Percentiles rank a stretch among this genome's conserved stretches.
phyloP scores from a whole-genome alignment of 2,888 invertebrate genomes.

The Cheilosia scutellata region DNA sequence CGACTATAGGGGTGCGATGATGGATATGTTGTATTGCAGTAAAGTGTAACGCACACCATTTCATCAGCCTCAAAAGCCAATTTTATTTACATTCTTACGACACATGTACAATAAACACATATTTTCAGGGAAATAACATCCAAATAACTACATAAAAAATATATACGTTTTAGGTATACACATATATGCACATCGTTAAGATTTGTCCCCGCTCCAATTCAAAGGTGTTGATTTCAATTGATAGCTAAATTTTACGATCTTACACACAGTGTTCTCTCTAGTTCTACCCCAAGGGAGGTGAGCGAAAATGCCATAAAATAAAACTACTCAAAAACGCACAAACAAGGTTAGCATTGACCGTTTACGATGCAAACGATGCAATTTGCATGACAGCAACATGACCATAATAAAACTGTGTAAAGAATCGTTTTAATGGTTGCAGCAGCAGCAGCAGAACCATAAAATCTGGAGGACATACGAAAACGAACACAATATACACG shows the following conservation, averaged over 20 bases:
- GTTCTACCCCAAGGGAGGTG: conserved; percentile 1
- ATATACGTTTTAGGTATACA: neutral
- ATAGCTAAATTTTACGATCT: conserved; percentile 64
- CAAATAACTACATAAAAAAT: neutral
- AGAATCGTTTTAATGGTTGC: conserved; percentile 74
- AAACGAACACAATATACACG: conserved; percentile 44
- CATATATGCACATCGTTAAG: conserved; percentile 34
- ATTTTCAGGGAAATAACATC: neutral
- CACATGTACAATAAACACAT: neutral
- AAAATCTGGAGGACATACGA: conserved; percentile 61
- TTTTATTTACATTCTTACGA: neutral
- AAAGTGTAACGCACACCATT: too few relatives aligned
- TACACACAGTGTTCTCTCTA: neutral
- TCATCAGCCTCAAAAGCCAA: neutral
- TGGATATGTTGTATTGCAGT: neutral
- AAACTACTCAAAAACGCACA: conserved; percentile 43
- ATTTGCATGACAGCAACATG: conserved; percentile 73
- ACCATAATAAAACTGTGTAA: conserved; percentile 71
- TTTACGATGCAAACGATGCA: conserved; percentile 75
- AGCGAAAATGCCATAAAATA: conserved; percentile 35
- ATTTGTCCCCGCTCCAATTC: conserved; percentile 38
- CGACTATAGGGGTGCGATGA: neutral
- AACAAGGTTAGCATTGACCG: conserved; percentile 72
- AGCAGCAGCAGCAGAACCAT: conserved; percentile 63
- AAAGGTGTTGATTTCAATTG: conserved; percentile 73